These are phyloP conservation scores for Aphrophora alni DNA, from an alignment of 2,888 invertebrate genomes.

Conservation along the genomic window DNA sequence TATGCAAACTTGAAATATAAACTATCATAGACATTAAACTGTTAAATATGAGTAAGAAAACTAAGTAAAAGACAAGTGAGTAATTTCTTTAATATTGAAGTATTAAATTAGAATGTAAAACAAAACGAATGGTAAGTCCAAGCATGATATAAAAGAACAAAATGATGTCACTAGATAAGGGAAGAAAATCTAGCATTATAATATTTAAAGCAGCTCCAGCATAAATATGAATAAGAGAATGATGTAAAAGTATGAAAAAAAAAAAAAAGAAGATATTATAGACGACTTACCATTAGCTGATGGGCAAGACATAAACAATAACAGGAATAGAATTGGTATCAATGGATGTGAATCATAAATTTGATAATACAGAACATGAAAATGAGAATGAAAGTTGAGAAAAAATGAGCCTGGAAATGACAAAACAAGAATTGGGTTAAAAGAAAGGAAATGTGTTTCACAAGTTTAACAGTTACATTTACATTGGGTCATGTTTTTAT, in stretches of 20 bases:
- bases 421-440: too few species aligned
- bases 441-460: too few species aligned
- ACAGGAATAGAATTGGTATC: background rate
- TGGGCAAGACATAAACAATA: background rate
- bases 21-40: too few species aligned
- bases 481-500: too few species aligned
- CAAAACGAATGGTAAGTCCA: background rate
- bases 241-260: background rate
- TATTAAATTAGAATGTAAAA: background rate
- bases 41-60: too few species aligned
- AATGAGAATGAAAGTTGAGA: too few species aligned
- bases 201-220: background rate
- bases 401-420: too few species aligned
- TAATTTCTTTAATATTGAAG: too few species aligned
- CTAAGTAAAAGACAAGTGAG: too few species aligned
- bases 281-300: background rate
- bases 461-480: too few species aligned
- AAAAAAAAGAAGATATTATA: background rate
- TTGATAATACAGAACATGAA: background rate
- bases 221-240: background rate
- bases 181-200: background rate
- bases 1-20: too few species aligned
- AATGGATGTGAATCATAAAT: background rate
- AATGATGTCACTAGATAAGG: background rate
- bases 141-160: background rate